phyloP scores from a whole-genome alignment of 2,113 vertebrate genomes.

The Cryptomyrus ogoouensis region DNA sequence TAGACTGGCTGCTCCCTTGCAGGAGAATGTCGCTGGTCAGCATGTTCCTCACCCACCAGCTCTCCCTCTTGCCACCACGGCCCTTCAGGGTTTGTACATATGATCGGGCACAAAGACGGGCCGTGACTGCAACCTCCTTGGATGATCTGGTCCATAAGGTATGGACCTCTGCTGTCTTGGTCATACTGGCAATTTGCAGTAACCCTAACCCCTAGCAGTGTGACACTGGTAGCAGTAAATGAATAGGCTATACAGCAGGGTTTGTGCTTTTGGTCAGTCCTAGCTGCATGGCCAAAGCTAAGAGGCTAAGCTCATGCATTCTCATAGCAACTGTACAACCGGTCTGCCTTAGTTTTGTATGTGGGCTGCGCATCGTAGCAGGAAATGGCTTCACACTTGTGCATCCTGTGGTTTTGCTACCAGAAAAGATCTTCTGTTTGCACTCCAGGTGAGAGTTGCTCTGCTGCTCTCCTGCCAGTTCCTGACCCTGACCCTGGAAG shows the following conservation, averaged over 20 bases:
- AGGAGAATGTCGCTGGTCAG: slow-evolving; percentile 67
- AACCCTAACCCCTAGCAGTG: not conserved
- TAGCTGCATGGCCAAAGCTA: not conserved
- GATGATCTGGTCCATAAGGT: slow-evolving; percentile 74
- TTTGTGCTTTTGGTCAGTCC: not conserved
- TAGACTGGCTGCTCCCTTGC: slow-evolving; percentile 9
- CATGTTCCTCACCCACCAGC: slow-evolving; percentile 53
- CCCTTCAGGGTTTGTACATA: slow-evolving; percentile 68
- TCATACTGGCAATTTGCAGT: not conserved
- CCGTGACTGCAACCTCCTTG: slow-evolving; percentile 63
- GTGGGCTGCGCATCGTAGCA: not conserved
- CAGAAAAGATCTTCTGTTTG: no score
- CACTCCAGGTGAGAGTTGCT: slow-evolving; percentile 57
- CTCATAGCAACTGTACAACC: not conserved
- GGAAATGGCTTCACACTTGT: not conserved
- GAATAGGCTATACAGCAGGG: not conserved
- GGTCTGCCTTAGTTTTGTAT: not conserved
- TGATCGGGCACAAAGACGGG: slow-evolving; percentile 59
- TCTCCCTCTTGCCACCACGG: slow-evolving; percentile 55
- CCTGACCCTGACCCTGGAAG: slow-evolving; percentile 73
- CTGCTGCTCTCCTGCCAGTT: slow-evolving; percentile 57
- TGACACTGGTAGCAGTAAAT: not conserved
- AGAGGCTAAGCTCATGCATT: not conserved
- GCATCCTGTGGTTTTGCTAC: not conserved
- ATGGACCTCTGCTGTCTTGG: not conserved